Evolutionary conservation across 2,888 invertebrate species (phyloP), one percentile per base, ranked within the genome.

Genomic region (Cephus nigrinus): DNA sequence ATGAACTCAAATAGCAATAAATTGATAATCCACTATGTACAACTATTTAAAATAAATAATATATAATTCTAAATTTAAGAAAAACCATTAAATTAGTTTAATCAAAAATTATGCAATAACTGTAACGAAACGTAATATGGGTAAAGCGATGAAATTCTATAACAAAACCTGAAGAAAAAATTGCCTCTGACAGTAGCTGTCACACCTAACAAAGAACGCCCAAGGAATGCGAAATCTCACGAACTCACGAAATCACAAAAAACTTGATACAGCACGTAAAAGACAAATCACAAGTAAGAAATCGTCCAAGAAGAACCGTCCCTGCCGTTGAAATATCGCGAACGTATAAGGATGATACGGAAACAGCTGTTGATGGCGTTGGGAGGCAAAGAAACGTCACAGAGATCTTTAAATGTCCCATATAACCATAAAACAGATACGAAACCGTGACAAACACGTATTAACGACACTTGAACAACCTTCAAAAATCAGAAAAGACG

Each of bases 351-450:
- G 77, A 68, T 79, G 78, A 78, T 36, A 32, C 75, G 55, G 85
- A 85, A 85, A 85, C 85, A 85, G 85, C 85, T 85, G 85, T 85
- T 85, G 84, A 79, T 86, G 80, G 85, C 85, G 84, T 85, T 81
- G 81, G 83, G 84, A 84, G 81, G 80, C 79, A 79, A 80, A 82
- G 85, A 85, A 85, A 85, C 85, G 85, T 85, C 85, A 85, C 73
- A 78, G 68, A 79, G 80, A 31, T 55, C 55, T 55, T 55, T 55
- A 55, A 55, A 55, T 55, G 55, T 55, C 55, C 23, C 23, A 9
- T 55, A 55, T 55, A 55, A 55, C 55, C 55, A 55, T 55, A 55
- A 55, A 55, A 55, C 55, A 55, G 82, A 85, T 83, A 84, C 79
- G 86, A 84, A 83, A 85, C 79, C 78, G 79, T 79, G 81, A 84